These are phyloP conservation scores for Otus scops DNA, from an alignment of 2,797 vertebrate species.

Conservation along the genomic window DNA sequence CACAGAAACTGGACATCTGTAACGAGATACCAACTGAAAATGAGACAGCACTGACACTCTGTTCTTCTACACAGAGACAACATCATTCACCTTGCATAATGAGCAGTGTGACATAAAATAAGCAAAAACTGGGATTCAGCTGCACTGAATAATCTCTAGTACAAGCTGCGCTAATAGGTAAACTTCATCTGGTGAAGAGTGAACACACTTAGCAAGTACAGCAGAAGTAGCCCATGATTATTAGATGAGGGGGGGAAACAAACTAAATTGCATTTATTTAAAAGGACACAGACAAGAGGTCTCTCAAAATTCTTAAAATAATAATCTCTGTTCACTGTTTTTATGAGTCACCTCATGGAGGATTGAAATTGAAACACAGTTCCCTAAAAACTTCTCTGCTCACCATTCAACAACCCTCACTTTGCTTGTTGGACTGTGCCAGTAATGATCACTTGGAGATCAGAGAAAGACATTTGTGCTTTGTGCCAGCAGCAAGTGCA, in stretches of 20 bases:
- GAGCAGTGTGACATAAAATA: not conserved
- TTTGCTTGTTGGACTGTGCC: not conserved
- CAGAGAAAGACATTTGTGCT: not conserved
- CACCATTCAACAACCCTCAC: not conserved
- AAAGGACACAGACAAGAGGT: not conserved
- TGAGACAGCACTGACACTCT: not conserved
- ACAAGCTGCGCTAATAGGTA: not conserved
- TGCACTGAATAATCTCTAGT: not conserved
- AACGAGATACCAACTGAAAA: conserved; percentile 10
- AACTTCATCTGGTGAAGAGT: not conserved
- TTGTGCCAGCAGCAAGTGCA: rapidly evolving
- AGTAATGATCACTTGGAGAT: not conserved
- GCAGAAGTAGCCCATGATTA: not conserved
- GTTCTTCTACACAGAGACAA: not conserved
- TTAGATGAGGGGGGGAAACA: not conserved
- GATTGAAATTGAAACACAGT: not conserved
- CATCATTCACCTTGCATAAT: not conserved
- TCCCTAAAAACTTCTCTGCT: not conserved
- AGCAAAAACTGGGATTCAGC: not conserved
- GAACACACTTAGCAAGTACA: not conserved
- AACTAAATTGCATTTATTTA: not conserved
- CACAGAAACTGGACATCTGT: not conserved
- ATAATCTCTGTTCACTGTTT: not conserved
- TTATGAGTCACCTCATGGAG: not conserved
- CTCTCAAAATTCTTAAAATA: not conserved